A percentile compares a stretch with the other conserved stretches of the same genome.
phyloP scores from a whole-genome alignment of 1,140 invertebrate genomes.

The Cydia strobilella region DNA sequence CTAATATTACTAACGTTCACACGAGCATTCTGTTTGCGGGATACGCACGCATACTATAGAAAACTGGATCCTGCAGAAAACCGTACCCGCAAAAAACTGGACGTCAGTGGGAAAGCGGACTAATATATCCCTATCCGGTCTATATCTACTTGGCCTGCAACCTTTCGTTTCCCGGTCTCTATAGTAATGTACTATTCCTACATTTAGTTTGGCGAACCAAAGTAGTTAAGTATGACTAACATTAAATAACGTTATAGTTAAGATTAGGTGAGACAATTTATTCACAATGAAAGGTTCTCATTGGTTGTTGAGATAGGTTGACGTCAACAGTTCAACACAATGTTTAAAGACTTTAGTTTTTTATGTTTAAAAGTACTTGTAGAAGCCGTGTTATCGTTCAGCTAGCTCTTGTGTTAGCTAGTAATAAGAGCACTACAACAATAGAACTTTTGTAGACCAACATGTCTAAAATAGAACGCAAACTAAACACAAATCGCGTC shows the following conservation, averaged over 20 bases:
- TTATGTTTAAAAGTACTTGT: background rate
- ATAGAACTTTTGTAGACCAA: slow-evolving; percentile 18
- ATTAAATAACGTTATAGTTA: slow-evolving; percentile 3
- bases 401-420: background rate
- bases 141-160: no score
- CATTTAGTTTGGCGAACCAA: background rate
- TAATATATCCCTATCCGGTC: no score
- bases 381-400: background rate
- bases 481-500: slow-evolving; percentile 10
- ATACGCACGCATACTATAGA: no score
- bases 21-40: no score
- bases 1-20: no score
- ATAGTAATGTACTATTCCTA: no score
- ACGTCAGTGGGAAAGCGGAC: no score
- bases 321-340: slow-evolving; percentile 17
- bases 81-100: no score
- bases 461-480: slow-evolving; percentile 22
- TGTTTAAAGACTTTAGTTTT: slow-evolving; percentile 10
- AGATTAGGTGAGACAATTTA: background rate
- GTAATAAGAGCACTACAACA: slow-evolving; percentile 22
- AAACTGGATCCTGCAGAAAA: no score
- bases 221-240: slow-evolving; percentile 1
- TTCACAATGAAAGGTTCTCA: background rate
- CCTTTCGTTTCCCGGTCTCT: no score
- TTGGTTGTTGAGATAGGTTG: slow-evolving; percentile 16